Evolutionary conservation across 2,888 invertebrate species (phyloP), one percentile per base, ranked within the genome.

Genomic region (Leucoma salicis): DNA sequence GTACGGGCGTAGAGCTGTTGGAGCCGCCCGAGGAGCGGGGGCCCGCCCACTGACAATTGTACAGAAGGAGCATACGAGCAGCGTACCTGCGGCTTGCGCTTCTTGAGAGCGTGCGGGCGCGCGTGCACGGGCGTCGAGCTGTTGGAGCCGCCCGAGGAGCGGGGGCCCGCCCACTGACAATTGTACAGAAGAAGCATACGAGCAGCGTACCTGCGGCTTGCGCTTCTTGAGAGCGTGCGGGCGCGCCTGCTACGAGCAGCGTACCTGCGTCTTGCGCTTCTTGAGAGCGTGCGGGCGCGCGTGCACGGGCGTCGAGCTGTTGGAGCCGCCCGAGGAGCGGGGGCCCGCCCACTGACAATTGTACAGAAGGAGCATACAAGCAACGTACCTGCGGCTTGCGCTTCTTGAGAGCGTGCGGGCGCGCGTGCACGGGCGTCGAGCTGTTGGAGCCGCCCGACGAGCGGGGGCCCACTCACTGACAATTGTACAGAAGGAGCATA

Each of bases 71-170:
- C n/a, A n/a, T n/a, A n/a, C n/a, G n/a, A n/a, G n/a, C n/a, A n/a
- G n/a, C n/a, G n/a, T n/a, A 82, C 83, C 76, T 75, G 79, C 10
- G 82, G 80, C 47, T 82, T 81, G 64, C 90, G 85, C 73, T 90
- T 90, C 65, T 82, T 82, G 47, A 68, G 61, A 15, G 75, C 61
- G 14, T 75, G 66, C 35, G 85, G 82, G 1, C 80, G 70, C 59
- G 88, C 80, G 73, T 91, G 91, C 38, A 92, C 82, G 7, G 92
- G 92, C 51, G 92, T 91, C 57, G 91, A 91, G 46, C 76, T 89
- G 49, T 78, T 69, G 14, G 65, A 81, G 54, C 74, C 79, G 47
- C 76, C 72, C 25, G 82, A 74, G 42, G 68, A 70, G 44, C 39
- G 15, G n/a, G n/a, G n/a, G 33, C 29, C 29, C 8, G 43, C 32